Evolutionary conservation across 2,888 invertebrate genomes (phyloP).

Genomic region (Acanthosepion esculentum): DNA sequence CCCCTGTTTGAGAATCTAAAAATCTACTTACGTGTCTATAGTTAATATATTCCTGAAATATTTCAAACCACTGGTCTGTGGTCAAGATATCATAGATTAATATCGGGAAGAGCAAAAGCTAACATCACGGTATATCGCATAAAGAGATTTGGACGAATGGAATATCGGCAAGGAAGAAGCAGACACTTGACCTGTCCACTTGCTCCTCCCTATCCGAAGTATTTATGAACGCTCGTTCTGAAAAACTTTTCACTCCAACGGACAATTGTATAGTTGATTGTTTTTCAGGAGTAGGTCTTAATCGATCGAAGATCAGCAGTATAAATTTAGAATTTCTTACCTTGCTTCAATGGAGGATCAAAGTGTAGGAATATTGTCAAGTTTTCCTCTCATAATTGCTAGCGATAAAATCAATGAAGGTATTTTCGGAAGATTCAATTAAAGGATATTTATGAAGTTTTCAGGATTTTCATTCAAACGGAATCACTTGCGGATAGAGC

Average conservation of each 20-base stretch:
- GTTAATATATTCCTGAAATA: neutral
- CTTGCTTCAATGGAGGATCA: neutral
- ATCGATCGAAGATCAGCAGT: neutral
- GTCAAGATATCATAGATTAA: neutral
- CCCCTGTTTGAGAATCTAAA: too few species aligned
- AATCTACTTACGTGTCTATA: too few species aligned
- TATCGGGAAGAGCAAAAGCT: neutral
- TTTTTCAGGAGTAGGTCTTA: neutral
- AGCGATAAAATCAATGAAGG: neutral
- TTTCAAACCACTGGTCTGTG: neutral
- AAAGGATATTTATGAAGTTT: too few species aligned
- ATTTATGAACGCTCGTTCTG: neutral
- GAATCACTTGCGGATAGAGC: too few species aligned
- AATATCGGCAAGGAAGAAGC: neutral
- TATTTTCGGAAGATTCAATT: too few species aligned
- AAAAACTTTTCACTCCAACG: neutral
- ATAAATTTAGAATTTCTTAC: neutral
- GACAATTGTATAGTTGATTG: neutral
- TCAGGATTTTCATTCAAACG: too few species aligned
- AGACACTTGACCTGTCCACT: neutral
- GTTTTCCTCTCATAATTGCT: neutral
- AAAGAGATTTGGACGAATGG: neutral
- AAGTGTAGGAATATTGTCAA: neutral
- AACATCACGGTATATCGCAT: neutral
- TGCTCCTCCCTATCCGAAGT: neutral